phyloP scores from a whole-genome alignment of 2,797 vertebrate genomes.

The Leptodactylus fallax region DNA sequence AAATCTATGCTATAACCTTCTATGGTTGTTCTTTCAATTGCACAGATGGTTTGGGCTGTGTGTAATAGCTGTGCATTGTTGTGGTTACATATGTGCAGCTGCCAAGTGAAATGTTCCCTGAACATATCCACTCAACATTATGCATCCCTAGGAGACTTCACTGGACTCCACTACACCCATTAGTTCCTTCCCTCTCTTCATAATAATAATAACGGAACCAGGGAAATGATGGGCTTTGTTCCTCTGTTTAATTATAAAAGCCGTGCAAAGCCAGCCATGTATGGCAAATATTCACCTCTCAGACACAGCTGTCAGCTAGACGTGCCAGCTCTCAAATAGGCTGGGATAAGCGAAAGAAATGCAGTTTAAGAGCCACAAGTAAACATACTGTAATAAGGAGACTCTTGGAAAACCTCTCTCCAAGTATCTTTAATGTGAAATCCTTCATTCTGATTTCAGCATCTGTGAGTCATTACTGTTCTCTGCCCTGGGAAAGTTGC shows the following conservation, averaged over 20 bases:
- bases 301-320: constrained; percentile 69
- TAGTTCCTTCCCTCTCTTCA: neutral
- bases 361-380: constrained; percentile 19
- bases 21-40: constrained; percentile 65
- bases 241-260: constrained; percentile 47
- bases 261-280: constrained; percentile 60
- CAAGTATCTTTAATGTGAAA: constrained; percentile 12
- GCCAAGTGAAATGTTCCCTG: constrained; percentile 54
- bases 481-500: constrained; percentile 16
- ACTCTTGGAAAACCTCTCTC: constrained; percentile 62
- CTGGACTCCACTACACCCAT: constrained; percentile 53
- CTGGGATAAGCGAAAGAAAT: constrained; percentile 58
- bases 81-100: constrained; percentile 58
- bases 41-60: constrained; percentile 61
- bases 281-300: constrained; percentile 65
- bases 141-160: constrained; percentile 50
- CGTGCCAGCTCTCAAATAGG: constrained; percentile 60
- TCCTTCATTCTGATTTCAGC: neutral
- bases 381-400: constrained; percentile 39
- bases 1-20: constrained; percentile 40
- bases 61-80: constrained; percentile 48
- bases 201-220: constrained; percentile 26
- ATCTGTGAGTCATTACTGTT: neutral
- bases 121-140: constrained; percentile 38
- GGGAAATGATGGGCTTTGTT: constrained; percentile 58